Conservation (phyloP, 2,113 vertebrate species). For the Psophia crepitans region DNA sequence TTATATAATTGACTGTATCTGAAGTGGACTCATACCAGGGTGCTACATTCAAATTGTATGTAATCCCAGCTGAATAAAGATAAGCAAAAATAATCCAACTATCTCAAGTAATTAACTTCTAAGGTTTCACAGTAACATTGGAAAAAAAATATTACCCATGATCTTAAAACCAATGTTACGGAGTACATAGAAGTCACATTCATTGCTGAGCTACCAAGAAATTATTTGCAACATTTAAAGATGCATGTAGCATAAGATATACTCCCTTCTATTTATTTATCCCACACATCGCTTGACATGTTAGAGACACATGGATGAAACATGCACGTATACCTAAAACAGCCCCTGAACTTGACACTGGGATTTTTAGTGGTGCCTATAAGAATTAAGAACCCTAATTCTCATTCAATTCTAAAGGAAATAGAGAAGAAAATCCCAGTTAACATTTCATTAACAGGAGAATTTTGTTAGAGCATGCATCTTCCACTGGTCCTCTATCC, state of each 20-base stretch:
- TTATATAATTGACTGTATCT: slow-evolving; percentile 74
- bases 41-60: slow-evolving; percentile 64
- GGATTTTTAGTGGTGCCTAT: background rate
- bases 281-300: background rate
- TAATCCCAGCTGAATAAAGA: slow-evolving; percentile 69
- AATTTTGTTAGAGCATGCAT: background rate
- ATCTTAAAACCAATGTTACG: slow-evolving; percentile 39
- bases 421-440: background rate
- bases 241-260: background rate
- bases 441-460: background rate
- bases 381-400: background rate
- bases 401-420: background rate
- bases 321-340: background rate
- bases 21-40: slow-evolving; percentile 60
- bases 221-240: background rate
- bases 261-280: background rate
- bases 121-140: slow-evolving; percentile 40
- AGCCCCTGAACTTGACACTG: background rate
- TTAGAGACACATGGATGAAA: background rate
- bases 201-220: background rate
- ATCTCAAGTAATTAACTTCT: slow-evolving; percentile 76
- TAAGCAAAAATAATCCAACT: slow-evolving; percentile 72
- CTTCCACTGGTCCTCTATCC: background rate
- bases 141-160: slow-evolving; percentile 37
- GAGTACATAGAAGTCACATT: background rate